Evolutionary conservation across 2,113 vertebrate species (phyloP).

Genomic region (Cyprinodon tularosa): DNA sequence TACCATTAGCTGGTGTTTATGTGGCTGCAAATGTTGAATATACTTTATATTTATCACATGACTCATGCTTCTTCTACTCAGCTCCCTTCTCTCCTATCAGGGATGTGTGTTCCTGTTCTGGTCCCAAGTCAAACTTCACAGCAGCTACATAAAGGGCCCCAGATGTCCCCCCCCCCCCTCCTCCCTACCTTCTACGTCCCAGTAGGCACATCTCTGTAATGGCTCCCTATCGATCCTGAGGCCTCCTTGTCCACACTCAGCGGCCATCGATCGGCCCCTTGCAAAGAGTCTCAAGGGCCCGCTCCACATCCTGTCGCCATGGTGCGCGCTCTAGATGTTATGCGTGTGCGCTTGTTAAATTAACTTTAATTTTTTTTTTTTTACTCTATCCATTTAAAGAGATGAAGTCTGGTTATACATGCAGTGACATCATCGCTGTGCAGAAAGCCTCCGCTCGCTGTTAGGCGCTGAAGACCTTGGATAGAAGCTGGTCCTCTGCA

Average conservation of each 20-base stretch:
- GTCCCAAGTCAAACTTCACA: conserved; percentile 51
- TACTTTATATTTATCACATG: conserved; percentile 21
- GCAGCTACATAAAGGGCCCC: conserved; percentile 45
- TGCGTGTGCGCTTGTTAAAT: conserved; percentile 8
- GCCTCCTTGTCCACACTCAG: conserved; percentile 77
- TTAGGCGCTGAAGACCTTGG: conserved; percentile 29
- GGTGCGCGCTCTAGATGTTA: conserved; percentile 20
- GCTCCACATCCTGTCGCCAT: conserved; percentile 59
- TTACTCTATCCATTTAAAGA: neutral
- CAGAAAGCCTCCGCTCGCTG: neutral
- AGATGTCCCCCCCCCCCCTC: conserved; percentile 34
- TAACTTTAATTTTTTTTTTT: conserved; percentile 8
- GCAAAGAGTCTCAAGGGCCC: conserved; percentile 72
- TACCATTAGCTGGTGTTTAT: conserved; percentile 29
- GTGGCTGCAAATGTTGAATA: neutral
- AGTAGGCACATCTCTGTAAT: conserved; percentile 75
- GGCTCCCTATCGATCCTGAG: conserved; percentile 70
- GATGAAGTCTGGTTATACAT: neutral
- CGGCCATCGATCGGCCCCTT: conserved; percentile 72
- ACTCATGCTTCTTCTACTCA: conserved; percentile 11
- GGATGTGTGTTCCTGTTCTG: conserved; percentile 16
- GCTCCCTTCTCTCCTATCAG: neutral
- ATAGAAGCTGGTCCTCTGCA: conserved; percentile 15
- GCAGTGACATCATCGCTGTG: conserved; percentile 3
- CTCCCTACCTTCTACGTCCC: conserved; percentile 52